phyloP scores from a whole-genome alignment of 2,113 vertebrate species.

The Otolemur garnettii region DNA sequence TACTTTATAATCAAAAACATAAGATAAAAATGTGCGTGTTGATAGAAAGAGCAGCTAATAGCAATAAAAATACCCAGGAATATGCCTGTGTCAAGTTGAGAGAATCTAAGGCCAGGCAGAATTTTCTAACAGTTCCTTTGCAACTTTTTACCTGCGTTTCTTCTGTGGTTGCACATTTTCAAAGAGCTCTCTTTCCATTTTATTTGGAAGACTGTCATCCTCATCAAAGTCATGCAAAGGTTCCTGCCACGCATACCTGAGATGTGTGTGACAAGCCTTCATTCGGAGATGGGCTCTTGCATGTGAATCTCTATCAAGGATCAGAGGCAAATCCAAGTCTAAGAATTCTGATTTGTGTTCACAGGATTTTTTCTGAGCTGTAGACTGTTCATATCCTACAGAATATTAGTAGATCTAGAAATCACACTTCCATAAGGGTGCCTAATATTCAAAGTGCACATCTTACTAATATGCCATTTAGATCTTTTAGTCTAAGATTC shows the following conservation, averaged over 20 bases:
- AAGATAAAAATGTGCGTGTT: not conserved
- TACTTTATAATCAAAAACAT: not conserved
- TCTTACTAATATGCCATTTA: not conserved
- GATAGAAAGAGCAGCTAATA: not conserved
- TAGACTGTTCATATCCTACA: not conserved
- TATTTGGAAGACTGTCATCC: not conserved
- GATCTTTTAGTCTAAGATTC: not conserved
- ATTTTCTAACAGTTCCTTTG: not conserved
- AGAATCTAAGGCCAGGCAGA: not conserved
- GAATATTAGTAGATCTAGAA: not conserved
- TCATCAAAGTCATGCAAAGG: not conserved
- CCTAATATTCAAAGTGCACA: not conserved
- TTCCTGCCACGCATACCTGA: constrained; percentile 75
- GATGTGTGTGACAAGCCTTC: constrained; percentile 31
- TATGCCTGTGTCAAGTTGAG: not conserved
- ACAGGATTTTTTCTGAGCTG: not conserved
- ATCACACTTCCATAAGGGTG: not conserved
- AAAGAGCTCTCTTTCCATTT: constrained; percentile 42
- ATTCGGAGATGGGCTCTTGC: constrained; percentile 72
- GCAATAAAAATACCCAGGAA: not conserved
- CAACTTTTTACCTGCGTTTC: constrained; percentile 66
- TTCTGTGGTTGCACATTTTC: constrained; percentile 63
- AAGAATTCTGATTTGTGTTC: not conserved
- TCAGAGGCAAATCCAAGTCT: not conserved
- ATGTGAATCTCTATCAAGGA: constrained; percentile 71